Conservation (phyloP, 2,888 invertebrate species). For the Cephus nigrinus region DNA sequence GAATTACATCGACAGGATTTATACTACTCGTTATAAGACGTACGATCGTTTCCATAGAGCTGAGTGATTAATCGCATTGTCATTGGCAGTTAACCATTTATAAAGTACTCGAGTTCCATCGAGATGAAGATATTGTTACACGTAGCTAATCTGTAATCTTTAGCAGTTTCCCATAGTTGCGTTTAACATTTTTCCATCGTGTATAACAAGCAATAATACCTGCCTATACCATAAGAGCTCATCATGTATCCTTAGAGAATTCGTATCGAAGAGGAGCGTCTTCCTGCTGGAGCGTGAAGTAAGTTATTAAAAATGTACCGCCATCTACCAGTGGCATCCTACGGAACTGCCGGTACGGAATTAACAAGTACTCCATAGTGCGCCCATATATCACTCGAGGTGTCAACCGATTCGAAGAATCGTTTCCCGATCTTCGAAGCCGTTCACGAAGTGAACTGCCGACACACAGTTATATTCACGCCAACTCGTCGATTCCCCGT, state of each 20-base stretch:
- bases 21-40: not conserved
- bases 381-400: slow-evolving; percentile 56
- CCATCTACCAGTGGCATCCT: slow-evolving; percentile 55
- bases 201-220: not conserved
- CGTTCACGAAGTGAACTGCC: slow-evolving; percentile 43
- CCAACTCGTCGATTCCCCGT: not conserved
- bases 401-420: slow-evolving; percentile 60
- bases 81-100: not conserved
- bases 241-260: not conserved
- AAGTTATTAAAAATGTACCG: slow-evolving; percentile 58
- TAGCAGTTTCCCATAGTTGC: not conserved
- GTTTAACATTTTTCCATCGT: not conserved
- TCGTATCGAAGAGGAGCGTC: not conserved
- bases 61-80: not conserved
- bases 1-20: not conserved
- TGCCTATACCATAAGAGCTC: not conserved
- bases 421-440: slow-evolving; percentile 55
- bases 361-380: slow-evolving; percentile 57
- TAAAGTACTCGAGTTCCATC: not conserved
- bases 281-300: slow-evolving; percentile 42
- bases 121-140: not conserved
- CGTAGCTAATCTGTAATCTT: not conserved
- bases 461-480: not conserved
- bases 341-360: slow-evolving; percentile 60
- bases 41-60: not conserved